Conservation (phyloP, 1,140 invertebrate genomes). For the Limonius californicus region DNA sequence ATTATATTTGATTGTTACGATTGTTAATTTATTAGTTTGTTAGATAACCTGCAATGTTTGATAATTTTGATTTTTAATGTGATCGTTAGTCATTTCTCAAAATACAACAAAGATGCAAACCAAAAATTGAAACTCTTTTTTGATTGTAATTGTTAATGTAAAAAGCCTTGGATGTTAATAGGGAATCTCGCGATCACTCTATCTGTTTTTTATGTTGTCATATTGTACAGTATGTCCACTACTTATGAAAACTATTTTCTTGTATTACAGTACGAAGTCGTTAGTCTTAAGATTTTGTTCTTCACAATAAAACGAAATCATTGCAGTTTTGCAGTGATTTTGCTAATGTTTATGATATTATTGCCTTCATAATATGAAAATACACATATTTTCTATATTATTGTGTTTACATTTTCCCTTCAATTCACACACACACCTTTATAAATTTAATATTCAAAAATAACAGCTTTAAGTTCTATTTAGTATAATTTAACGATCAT, state of each 20-base stretch:
- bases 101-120: neutral
- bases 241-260: neutral
- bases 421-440: no score
- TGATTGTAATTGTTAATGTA: neutral
- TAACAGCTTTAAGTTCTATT: no score
- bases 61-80: conserved; percentile 2
- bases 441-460: no score
- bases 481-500: no score
- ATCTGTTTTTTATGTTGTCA: neutral
- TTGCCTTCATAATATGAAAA: conserved; percentile 24
- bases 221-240: neutral
- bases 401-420: no score
- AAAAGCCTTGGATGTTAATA: conserved; percentile 5
- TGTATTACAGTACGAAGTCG: neutral
- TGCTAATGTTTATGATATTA: conserved; percentile 21
- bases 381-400: conserved; percentile 25
- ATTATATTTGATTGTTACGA: conserved; percentile 17
- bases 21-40: conserved; percentile 21
- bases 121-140: neutral
- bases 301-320: conserved; percentile 16
- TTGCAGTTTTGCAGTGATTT: conserved; percentile 15
- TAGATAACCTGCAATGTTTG: conserved; percentile 9
- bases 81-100: neutral
- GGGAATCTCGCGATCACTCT: neutral
- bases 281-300: conserved; percentile 2